phyloP scores from a whole-genome alignment of 2,113 vertebrate species.

The Psophia crepitans region DNA sequence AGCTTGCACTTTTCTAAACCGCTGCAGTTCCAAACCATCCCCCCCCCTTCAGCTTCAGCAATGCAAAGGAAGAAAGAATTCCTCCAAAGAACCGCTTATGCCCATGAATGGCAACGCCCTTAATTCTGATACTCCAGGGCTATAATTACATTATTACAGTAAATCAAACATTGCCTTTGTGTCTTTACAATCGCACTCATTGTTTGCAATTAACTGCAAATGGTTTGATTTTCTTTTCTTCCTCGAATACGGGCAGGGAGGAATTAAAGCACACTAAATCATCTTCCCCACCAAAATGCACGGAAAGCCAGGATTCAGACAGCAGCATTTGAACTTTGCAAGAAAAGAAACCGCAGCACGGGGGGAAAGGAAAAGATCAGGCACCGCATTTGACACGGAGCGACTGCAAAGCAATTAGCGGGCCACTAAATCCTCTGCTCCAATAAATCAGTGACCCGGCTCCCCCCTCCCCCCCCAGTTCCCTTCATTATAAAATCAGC shows the following conservation, averaged over 20 bases:
- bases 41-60: background rate
- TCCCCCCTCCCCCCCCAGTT: constrained; percentile 29
- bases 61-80: background rate
- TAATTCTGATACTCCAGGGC: constrained; percentile 9
- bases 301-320: background rate
- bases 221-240: constrained; percentile 25
- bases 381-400: background rate
- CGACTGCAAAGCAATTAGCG: constrained; percentile 64
- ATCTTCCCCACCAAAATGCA: background rate
- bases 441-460: constrained; percentile 62
- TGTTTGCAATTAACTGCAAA: constrained; percentile 61
- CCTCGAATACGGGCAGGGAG: background rate
- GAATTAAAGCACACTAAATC: constrained; percentile 31
- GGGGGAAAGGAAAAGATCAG: background rate
- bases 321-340: background rate
- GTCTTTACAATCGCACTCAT: constrained; percentile 34
- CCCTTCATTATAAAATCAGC: constrained; percentile 59
- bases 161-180: constrained; percentile 55
- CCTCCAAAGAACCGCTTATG: background rate
- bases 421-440: constrained; percentile 21
- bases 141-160: constrained; percentile 62
- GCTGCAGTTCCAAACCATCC: background rate
- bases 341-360: background rate
- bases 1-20: background rate
- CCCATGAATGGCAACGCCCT: background rate